Conservation (phyloP, 2,113 vertebrate genomes). For the Tragelaphus strepsiceros region DNA sequence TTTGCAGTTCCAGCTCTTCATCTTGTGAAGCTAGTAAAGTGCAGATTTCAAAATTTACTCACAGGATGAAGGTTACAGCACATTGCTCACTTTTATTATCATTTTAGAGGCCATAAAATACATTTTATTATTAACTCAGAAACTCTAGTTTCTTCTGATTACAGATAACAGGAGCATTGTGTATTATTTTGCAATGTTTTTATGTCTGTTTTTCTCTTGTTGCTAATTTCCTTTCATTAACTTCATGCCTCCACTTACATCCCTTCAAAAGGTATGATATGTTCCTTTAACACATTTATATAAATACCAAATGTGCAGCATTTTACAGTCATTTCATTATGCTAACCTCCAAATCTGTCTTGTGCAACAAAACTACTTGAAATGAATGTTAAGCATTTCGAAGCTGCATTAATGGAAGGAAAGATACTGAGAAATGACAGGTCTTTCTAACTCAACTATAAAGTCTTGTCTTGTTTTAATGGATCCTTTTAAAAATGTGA, state of each 20-base stretch:
- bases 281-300: conserved; percentile 40
- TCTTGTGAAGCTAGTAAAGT: conserved; percentile 38
- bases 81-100: conserved; percentile 52
- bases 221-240: conserved; percentile 78
- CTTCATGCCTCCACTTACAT: conserved; percentile 72
- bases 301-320: conserved; percentile 21
- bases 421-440: conserved; percentile 39
- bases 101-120: conserved; percentile 48
- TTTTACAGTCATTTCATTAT: conserved; percentile 51
- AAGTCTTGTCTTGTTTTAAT: conserved; percentile 61
- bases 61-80: conserved; percentile 34
- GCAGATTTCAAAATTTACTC: conserved; percentile 46
- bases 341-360: conserved; percentile 54
- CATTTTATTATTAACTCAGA: conserved; percentile 40
- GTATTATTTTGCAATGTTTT: conserved; percentile 43
- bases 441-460: conserved; percentile 66
- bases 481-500: conserved; percentile 63
- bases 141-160: conserved; percentile 21
- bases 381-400: conserved; percentile 62
- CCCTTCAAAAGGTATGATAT: conserved; percentile 76
- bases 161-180: conserved; percentile 38
- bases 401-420: conserved; percentile 53
- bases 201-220: conserved; percentile 57
- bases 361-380: conserved; percentile 64
- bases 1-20: neutral